Base-by-base conservation (phyloP, 2,888 invertebrate species). In the Epinotia brunnichana region DNA sequence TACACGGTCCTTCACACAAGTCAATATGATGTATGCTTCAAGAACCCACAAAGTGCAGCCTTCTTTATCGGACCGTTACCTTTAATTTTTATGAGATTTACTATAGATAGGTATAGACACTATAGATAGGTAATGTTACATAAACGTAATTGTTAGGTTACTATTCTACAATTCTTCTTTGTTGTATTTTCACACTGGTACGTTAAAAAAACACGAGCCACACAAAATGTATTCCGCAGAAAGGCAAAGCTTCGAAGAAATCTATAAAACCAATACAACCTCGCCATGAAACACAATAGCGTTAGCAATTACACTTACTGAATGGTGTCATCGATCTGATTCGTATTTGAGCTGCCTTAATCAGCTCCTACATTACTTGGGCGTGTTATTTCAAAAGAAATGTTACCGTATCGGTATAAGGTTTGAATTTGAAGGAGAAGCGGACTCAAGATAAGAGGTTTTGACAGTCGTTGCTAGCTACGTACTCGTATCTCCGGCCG, bases 271-370 rank as follows among this genome's bases (percentile, higher is more conserved):
- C 71, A 60, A 71, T 17, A 71, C 29, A 63, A 15, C 17, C 29
- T n/a, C 35, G 39, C 24, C n/a, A 48, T 13, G 29, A 21, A 39
- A 64, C 24, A 61, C 71, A 67, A 71, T 61, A 60, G 53, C 66
- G n/a, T 53, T 61, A 57, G 48, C 67, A 67, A 72, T 72, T 72
- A 72, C 56, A 68, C 54, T 72, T 62, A 54, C n/a, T 72, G 67
- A 74, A 74, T 72, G 19, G 71, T 48, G 19, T 7, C 61, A 21
- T 13, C 44, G 66, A 67, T 67, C 54, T 54, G 61, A 21, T 9
- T n/a, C 54, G n/a, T 57, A 67, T 56, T 67, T 54, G 11, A 24
- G 2, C 15, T 51, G 13, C 53, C 63, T 39, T 21, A 48, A 48
- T 48, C 3, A 62, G 5, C 48, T 24, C 56, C 54, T 56, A 24